Percentiles rank a stretch among this genome's conserved stretches.
Evolutionary conservation across 1,140 invertebrate genomes (phyloP).

Genomic region (Microplitis mediator): DNA sequence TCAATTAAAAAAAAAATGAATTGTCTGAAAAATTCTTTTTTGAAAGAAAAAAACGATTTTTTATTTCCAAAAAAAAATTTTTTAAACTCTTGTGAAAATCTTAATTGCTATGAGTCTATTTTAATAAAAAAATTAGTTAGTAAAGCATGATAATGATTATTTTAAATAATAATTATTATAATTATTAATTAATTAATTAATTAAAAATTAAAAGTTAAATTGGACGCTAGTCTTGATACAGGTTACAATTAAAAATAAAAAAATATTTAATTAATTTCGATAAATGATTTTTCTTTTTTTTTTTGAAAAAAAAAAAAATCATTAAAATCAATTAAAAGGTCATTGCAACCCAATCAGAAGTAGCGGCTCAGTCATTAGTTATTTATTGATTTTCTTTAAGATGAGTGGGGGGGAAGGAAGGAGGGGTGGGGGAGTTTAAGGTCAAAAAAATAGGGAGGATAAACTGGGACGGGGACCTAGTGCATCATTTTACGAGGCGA

Average conservation of each 20-base stretch:
- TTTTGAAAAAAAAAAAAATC: neutral
- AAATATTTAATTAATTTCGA: neutral
- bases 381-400: neutral
- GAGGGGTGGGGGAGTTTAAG: too few species aligned
- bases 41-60: too few species aligned
- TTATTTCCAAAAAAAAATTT: too few species aligned
- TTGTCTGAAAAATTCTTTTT: too few species aligned
- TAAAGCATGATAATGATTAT: too few species aligned
- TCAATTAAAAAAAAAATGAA: too few species aligned
- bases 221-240: slow-evolving; percentile 60
- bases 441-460: too few species aligned
- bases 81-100: too few species aligned
- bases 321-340: slow-evolving; percentile 17
- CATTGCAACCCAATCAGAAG: slow-evolving; percentile 62
- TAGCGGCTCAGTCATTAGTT: slow-evolving; percentile 41
- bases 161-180: too few species aligned
- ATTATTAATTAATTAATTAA: slow-evolving; percentile 38
- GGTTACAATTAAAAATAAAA: slow-evolving; percentile 51
- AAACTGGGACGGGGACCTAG: slow-evolving; percentile 53
- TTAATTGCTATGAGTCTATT: too few species aligned
- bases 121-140: too few species aligned
- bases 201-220: slow-evolving; percentile 62
- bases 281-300: neutral
- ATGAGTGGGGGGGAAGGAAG: too few species aligned
- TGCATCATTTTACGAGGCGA: slow-evolving; percentile 80